phyloP scores from a whole-genome alignment of 2,113 vertebrate genomes.

The Gavialis gangeticus region DNA sequence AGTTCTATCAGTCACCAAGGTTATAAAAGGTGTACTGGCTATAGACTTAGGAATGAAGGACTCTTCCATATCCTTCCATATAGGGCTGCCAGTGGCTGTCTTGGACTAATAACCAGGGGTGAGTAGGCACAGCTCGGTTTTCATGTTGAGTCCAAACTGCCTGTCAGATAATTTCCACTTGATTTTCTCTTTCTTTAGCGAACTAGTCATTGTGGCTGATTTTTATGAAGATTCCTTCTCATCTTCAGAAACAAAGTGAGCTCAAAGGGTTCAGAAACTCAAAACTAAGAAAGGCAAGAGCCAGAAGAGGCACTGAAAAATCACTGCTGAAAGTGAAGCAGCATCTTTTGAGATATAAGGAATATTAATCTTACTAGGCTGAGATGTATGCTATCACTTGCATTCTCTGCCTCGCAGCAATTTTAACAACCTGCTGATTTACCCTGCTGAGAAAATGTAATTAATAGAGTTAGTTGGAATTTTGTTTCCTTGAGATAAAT shows the following conservation, averaged over 20 bases:
- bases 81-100: constrained; percentile 10
- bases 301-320: constrained; percentile 7
- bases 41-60: constrained; percentile 38
- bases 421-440: constrained; percentile 63
- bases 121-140: neutral
- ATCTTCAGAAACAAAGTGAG: constrained; percentile 27
- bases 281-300: constrained; percentile 10
- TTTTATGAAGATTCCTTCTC: constrained; percentile 43
- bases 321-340: constrained; percentile 40
- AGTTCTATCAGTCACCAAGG: constrained; percentile 14
- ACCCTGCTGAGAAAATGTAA: constrained; percentile 68
- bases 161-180: constrained; percentile 19
- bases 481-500: constrained; percentile 11
- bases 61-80: constrained; percentile 10
- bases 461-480: constrained; percentile 61
- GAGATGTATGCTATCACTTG: constrained; percentile 47
- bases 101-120: neutral
- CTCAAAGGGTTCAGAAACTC: constrained; percentile 1
- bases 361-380: constrained; percentile 61
- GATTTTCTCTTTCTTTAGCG: constrained; percentile 20
- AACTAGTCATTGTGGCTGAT: constrained; percentile 34
- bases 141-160: neutral
- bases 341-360: constrained; percentile 33
- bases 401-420: constrained; percentile 59
- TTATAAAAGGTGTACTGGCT: neutral